Base-by-base conservation (phyloP, 1,140 invertebrate genomes). In the Planococcus citri region DNA sequence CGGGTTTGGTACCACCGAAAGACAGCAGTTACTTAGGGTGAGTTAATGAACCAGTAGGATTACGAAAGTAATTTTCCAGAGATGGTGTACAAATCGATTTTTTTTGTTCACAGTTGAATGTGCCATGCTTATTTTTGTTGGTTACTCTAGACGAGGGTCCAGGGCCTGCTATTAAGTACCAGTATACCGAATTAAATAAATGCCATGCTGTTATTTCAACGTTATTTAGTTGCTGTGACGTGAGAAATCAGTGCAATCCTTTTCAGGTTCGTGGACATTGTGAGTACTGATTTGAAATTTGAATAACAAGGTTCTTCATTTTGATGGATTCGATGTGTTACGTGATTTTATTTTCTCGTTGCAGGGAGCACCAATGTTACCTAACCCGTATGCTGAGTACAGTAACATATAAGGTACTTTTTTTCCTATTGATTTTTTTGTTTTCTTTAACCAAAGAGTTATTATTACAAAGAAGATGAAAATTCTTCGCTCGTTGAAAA, bases 171-270 rank as follows among this genome's bases (percentile, higher is more conserved):
- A 95, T 96, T 73, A 97, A 97, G 79, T 97, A 95, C 78, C 94
- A 97, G 79, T 96, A 94, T 81, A 90, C 93, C 1, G 95, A 98
- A 79, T 82, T 97, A 24, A 90, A 89, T 60, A 97, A 97, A 79
- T 82, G 97, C 57, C 95, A 95, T 80, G 92, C 95, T 79, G 90
- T 97, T 27, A 92, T 97, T 27, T 95, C 92, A 29, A 86, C 90
- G 77, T 78, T 98, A 70, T 86, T 95, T 73, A 85, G 95, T 67
- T 96, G 94, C 76, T 97, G 94, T 81, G 94, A 98, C 82, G 86
- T 97, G 29, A 88, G 87, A 69, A 82, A 84, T 21, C 90, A 88
- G 75, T 71, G 70, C 29, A 22, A 24, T 29, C 17, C 68, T 3
- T 12, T 6, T 33, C 3, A 33, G 12, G 29, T 41, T 41, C n/a